Base-by-base conservation (phyloP, 2,797 vertebrate species). In the Staurois parvus region DNA sequence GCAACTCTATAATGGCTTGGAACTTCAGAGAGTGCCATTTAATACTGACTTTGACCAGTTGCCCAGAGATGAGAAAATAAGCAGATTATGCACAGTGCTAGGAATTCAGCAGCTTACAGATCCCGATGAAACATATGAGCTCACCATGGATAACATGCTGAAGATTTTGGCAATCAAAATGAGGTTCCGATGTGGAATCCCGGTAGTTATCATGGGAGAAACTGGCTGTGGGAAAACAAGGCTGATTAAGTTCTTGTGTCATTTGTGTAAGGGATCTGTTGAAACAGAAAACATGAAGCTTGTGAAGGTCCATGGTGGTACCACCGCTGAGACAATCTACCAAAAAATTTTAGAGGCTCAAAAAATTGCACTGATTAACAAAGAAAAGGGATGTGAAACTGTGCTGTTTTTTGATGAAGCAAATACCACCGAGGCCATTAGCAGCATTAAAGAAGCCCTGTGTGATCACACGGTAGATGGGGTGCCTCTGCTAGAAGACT, bases 81-180 rank as follows among this genome's bases (percentile, higher is more conserved):
- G 95, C 79, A 92, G 83, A 74, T 92, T 99, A 30, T 98, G 95
- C 91, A 94, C 90, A 89, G 96, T 97, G 17, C 90, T 99, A 72
- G 98, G 98, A 70, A 94, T 99, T 66, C 83, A 94, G 70, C 95
- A 87, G 86, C 79, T 88, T 4, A 24, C 0, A 0, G 98, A 99
- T 88, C 98, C 98, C 0, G 98, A 99, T 68, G 94, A 97, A 88
- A 98, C 97, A 0, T 99, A 99, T 0, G 98, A 99, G 89, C 96
- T 99, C 0, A 99, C 97, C 0, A 97, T 92, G 0, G 98, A 99
- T 92, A 99, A 98, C 5, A 92, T 99, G 72, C 89, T 99, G 1
- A 99, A 99, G 89, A 97, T 99, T 79, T 86, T 99, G 12, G 98
- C 98, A 64, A 97, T 99, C 19, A 97, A 99, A 87, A 99, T 99